Evolutionary conservation across 2,888 invertebrate genomes (phyloP), one percentile per base, ranked within the genome.

Genomic region (Embidobia sp.): DNA sequence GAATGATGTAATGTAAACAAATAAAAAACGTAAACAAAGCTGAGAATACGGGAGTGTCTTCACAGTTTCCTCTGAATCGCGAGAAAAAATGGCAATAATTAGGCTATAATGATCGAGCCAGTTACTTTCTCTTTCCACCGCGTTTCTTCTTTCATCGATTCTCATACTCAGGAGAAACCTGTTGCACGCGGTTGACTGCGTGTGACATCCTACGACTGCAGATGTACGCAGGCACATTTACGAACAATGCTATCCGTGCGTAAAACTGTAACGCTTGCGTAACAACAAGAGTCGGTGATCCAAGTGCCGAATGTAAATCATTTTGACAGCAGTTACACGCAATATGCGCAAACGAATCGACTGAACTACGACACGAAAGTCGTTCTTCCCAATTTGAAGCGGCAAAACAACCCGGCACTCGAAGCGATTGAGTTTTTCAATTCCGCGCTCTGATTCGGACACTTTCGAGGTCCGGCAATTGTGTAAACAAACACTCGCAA

Each of bases 171-270:
- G 64, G 79, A 80, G 81, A 74, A 81, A 84, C 83, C 84, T 84
- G 83, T 84, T 84, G 83, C 83, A 77, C 76, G 76, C 40, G 70
- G 63, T 63, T 64, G 69, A 74, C 51, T 79, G 78, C 80, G 73
- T 77, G 66, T 78, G 79, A 79, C 77, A 78, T 79, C 61, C 61
- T 57, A 49, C 67, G 67, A 66, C 70, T 72, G 80, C 59, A 63
- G 67, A 77, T 77, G 64, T 61, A 57, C 53, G 26, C 35, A 46
- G 70, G 64, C 64, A 64, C 40, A 37, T 26, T 10, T 35, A 37
- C 5, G 44, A 74, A 74, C 61, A 67, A 74, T 67, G 40, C 48
- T 35, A 7, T 13, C 72, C 55, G 29, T 64, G 46, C 33, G 57
- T 51, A 57, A 42, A 57, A 66, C 35, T 57, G 64, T 66, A 66